These are phyloP conservation scores for Electrona antarctica DNA, from an alignment of 2,113 vertebrate genomes.

Conservation along the genomic window DNA sequence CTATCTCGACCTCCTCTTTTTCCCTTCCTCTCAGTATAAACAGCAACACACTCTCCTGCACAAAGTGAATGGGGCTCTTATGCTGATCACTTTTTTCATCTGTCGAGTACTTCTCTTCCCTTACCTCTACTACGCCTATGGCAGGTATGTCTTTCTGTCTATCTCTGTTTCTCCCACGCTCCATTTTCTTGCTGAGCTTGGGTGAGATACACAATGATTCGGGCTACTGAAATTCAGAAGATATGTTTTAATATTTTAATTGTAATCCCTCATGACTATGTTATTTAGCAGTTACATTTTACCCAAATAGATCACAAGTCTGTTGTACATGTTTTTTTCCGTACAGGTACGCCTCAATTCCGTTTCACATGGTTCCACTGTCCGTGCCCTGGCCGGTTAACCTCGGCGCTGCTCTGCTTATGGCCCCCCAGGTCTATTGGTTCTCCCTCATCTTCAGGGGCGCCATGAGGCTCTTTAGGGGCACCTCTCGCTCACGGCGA, in stretches of 20 bases:
- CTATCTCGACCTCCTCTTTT: conserved; percentile 37
- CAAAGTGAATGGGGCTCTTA: conserved; percentile 89
- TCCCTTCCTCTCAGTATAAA: conserved; percentile 80
- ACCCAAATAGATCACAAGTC: no score
- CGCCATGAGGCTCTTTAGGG: conserved; percentile 78
- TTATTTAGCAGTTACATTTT: no score
- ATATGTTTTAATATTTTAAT: background rate
- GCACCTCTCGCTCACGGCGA: conserved; percentile 67
- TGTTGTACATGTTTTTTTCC: no score
- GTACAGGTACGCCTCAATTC: conserved; percentile 82
- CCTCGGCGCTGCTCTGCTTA: conserved; percentile 85
- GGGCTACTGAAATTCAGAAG: background rate
- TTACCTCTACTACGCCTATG: conserved; percentile 94
- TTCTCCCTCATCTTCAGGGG: conserved; percentile 90
- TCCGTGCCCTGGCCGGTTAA: conserved; percentile 84
- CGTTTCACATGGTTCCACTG: conserved; percentile 84
- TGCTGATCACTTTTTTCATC: conserved; percentile 92
- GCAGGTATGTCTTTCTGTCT: conserved; percentile 80
- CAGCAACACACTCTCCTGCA: conserved; percentile 90
- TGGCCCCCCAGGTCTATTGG: conserved; percentile 93
- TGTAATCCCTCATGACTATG: background rate
- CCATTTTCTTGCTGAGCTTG: conserved; percentile 42
- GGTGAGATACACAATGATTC: conserved; percentile 5
- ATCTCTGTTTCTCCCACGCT: conserved; percentile 43
- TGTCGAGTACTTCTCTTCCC: conserved; percentile 94